Evolutionary conservation across 92 coral and sea anemone species (phyloP).

Genomic region (Zoanthus sociatus): DNA sequence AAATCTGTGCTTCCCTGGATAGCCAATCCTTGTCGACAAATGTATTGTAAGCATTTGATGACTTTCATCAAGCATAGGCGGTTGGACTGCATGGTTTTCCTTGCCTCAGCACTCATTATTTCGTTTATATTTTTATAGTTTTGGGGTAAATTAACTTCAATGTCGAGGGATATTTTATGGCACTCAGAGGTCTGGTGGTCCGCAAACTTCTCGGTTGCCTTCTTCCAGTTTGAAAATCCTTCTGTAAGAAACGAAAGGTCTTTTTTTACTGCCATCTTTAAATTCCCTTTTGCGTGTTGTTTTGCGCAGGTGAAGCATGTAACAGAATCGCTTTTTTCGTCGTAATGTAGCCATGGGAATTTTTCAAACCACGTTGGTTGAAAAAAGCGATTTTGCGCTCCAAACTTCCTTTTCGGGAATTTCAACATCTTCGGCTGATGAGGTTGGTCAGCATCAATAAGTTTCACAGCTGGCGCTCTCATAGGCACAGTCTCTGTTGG

Average conservation of each 20-base stretch:
- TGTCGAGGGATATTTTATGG: slow-evolving; percentile 20
- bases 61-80: slow-evolving; percentile 31
- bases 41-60: neutral
- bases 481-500: no score
- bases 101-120: neutral
- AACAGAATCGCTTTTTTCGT: slow-evolving; percentile 29
- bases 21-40: neutral
- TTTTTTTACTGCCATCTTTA: neutral
- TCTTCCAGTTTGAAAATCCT: slow-evolving; percentile 36
- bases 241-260: slow-evolving; percentile 1
- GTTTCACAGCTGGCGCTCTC: no score
- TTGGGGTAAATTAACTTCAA: neutral
- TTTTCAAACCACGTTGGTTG: slow-evolving; percentile 21
- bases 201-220: slow-evolving; percentile 2
- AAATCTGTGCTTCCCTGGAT: neutral
- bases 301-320: slow-evolving; percentile 19
- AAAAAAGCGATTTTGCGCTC: slow-evolving; percentile 24
- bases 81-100: slow-evolving; percentile 7
- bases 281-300: slow-evolving; percentile 27
- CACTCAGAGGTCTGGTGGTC: slow-evolving; percentile 17
- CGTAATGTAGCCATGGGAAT: slow-evolving; percentile 16
- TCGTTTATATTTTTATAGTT: neutral
- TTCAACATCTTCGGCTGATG: slow-evolving; percentile 47
- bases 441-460: neutral
- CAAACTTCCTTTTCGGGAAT: slow-evolving; percentile 12